These are phyloP conservation scores for Heterotilapia buettikoferi DNA, from an alignment of 2,113 vertebrate species.

Conservation along the genomic window DNA sequence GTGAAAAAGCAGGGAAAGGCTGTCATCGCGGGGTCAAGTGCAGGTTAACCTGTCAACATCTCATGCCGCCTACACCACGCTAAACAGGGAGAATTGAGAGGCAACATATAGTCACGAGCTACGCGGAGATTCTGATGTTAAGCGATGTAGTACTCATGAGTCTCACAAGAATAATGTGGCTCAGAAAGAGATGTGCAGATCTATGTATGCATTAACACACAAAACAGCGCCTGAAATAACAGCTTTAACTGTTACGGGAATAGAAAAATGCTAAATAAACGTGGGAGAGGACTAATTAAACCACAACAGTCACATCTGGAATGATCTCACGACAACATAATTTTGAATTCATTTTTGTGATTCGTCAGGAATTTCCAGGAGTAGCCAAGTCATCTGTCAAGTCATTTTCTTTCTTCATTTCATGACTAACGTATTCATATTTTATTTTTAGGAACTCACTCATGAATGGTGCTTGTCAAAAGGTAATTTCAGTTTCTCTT, in stretches of 20 bases:
- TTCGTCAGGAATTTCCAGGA: neutral
- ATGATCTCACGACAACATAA: neutral
- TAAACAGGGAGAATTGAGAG: neutral
- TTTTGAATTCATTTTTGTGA: neutral
- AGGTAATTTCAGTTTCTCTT: conserved; percentile 37
- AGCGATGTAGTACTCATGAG: neutral
- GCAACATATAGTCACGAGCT: neutral
- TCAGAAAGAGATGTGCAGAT: neutral
- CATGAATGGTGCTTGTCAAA: conserved; percentile 47
- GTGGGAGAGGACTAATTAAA: neutral
- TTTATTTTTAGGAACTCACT: conserved; percentile 48
- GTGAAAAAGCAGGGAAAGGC: neutral
- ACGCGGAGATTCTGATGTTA: neutral
- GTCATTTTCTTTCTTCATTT: neutral
- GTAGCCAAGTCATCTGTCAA: neutral
- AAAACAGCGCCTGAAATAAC: neutral
- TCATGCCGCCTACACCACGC: neutral
- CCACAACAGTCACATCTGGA: neutral
- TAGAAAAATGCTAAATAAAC: neutral
- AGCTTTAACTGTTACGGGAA: neutral
- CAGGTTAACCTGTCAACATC: neutral
- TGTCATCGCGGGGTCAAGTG: neutral
- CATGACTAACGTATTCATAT: neutral
- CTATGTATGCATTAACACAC: neutral
- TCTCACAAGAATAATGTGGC: neutral